Base-by-base conservation (phyloP, 2,113 vertebrate species). In the Rhadina sibilatrix region DNA sequence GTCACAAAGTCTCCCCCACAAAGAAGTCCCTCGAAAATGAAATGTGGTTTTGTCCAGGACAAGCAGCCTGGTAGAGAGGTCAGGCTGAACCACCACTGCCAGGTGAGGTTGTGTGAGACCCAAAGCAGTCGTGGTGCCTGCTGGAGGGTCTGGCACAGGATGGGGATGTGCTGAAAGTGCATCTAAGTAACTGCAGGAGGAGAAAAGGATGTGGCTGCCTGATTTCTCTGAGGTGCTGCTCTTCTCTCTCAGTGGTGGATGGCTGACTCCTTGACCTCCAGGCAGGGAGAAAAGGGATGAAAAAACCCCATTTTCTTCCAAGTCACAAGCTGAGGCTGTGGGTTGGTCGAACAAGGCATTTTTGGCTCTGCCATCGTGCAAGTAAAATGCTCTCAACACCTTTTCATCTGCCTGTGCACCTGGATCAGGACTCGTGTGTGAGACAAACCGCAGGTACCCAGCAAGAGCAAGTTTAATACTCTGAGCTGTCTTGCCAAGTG, bases 41-140 rank as follows among this genome's bases (percentile, higher is more conserved):
- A 59, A 37, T 47, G 22, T 70, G 24, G 11, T 6, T 71, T 12
- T 47, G 30, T 20, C 61, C 52, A 31, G 66, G 13, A 91, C 54
- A 75, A 71, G 49, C 21, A 60, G 7, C 12, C n/a, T 71, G 65
- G 15, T 23, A 50, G 65, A 71, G 40, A 68, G 42, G 49, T 38
- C 74, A 84, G 54, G 64, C 54, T 61, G 77, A 68, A 50, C 5
- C 64, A 63, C 42, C n/a, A 14, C 31, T 6, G 2, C 28, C 74
- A 82, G 35, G 25, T 28, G 65, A 70, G 52, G 72, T 19, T 71
- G n/a, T 78, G 35, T 42, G 21, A 44, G 71, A 47, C 5, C 30
- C 0, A 0, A 15, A 25, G 46, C 33, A 69, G 49, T 37, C 0
- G 0, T 56, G 74, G 50, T 89, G 71, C 42, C 74, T 57, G 25